A percentile compares a stretch with the other conserved stretches of the same genome.
Evolutionary conservation across 2,888 invertebrate species (phyloP).

Genomic region (Parascotia fuliginaria): DNA sequence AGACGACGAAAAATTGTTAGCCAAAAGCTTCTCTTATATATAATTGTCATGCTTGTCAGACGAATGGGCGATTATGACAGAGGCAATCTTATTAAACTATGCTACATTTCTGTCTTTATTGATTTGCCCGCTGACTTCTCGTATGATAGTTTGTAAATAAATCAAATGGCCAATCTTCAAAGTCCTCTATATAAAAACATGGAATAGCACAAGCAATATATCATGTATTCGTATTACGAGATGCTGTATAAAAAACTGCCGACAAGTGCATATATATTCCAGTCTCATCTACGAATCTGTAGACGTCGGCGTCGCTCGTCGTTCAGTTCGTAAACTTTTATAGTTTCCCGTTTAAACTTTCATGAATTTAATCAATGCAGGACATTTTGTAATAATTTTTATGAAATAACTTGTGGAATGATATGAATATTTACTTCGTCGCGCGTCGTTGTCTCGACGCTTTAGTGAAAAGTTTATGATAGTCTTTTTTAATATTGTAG

Average conservation of each 20-base stretch:
- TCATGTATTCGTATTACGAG: neutral
- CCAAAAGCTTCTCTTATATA: too few relatives aligned
- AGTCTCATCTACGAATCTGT: constrained; percentile 65
- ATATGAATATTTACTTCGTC: constrained; percentile 59
- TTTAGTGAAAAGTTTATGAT: constrained; percentile 27
- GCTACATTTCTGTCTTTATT: too few relatives aligned
- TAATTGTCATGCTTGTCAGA: too few relatives aligned
- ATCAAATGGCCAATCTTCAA: too few relatives aligned
- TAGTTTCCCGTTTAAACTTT: constrained; percentile 73
- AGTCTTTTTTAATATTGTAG: too few relatives aligned
- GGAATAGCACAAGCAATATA: too few relatives aligned
- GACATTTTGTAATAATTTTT: constrained; percentile 70
- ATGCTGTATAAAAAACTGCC: constrained; percentile 30
- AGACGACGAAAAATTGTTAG: too few relatives aligned
- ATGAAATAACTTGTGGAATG: constrained; percentile 57
- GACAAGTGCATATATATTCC: constrained; percentile 46
- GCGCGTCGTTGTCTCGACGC: constrained; percentile 23
- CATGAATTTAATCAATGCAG: constrained; percentile 69
- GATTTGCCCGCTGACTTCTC: too few relatives aligned
- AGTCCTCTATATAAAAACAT: too few relatives aligned
- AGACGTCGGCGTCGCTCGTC: constrained; percentile 53
- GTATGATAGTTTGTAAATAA: too few relatives aligned
- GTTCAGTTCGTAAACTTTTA: constrained; percentile 67
- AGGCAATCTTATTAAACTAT: too few relatives aligned
- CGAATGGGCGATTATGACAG: too few relatives aligned